Percentiles rank a stretch among this genome's conserved stretches.
Conservation (phyloP, 2,113 vertebrate genomes). For the Helogale parvula region DNA sequence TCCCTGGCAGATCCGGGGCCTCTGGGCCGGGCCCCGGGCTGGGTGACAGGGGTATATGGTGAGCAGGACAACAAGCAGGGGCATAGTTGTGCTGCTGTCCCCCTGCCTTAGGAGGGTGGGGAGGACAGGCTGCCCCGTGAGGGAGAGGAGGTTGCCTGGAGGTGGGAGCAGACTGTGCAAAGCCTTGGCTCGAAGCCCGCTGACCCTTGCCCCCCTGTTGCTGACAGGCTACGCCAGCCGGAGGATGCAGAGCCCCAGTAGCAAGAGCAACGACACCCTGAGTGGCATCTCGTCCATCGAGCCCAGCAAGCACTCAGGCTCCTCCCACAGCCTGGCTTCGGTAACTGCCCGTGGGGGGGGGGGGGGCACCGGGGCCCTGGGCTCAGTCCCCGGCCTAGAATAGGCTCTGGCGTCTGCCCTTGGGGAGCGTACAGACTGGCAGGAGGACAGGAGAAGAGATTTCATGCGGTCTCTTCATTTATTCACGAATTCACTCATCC, state of each 20-base stretch:
- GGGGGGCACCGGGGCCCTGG: neutral
- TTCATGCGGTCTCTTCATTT: neutral
- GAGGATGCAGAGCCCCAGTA: conserved; percentile 94
- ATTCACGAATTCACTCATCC: neutral
- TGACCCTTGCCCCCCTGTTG: neutral
- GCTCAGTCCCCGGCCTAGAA: neutral
- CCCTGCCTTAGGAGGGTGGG: neutral
- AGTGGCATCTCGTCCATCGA: conserved; percentile 96
- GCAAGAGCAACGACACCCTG: conserved; percentile 96
- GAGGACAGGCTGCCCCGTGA: neutral
- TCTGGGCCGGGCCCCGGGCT: neutral
- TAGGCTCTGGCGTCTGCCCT: neutral
- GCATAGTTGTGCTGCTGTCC: fast-evolving
- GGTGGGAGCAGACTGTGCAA: fast-evolving
- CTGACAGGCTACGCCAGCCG: conserved; percentile 86
- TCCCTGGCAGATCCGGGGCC: neutral
- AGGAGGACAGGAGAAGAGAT: neutral
- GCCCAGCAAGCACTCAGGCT: conserved; percentile 96
- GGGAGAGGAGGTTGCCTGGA: fast-evolving
- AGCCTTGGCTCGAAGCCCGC: neutral
- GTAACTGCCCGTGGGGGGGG: conserved; percentile 82
- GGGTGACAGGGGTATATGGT: fast-evolving
- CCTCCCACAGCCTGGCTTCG: conserved; percentile 95
- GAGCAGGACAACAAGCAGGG: neutral
- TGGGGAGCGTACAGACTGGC: neutral